phyloP scores from a whole-genome alignment of 2,113 vertebrate species.

The Nothoprocta perdicaria region DNA sequence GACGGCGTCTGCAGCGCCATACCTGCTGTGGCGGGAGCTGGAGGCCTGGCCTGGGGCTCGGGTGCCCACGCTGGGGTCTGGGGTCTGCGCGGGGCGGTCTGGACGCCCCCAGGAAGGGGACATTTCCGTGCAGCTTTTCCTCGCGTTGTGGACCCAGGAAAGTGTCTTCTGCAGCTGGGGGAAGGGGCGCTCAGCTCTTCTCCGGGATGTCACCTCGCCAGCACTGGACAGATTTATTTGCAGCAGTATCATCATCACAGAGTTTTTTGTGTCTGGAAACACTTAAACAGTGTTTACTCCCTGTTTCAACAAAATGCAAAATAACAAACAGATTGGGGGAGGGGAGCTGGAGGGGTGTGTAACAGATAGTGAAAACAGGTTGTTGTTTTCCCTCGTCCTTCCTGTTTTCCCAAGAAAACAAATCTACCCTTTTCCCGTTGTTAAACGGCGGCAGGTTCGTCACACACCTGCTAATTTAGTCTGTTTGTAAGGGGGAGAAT shows the following conservation, averaged over 20 bases:
- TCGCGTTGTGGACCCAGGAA: neutral
- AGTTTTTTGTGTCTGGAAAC: slow-evolving; percentile 76
- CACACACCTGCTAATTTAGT: fast-evolving
- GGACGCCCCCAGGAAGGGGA: neutral
- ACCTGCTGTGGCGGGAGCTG: too few species aligned
- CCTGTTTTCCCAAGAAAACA: neutral
- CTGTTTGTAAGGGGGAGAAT: fast-evolving
- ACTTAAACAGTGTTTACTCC: slow-evolving; percentile 71
- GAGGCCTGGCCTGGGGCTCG: too few species aligned
- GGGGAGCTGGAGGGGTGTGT: slow-evolving; percentile 26
- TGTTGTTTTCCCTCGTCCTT: neutral
- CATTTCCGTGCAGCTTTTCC: neutral
- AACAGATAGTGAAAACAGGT: slow-evolving; percentile 31
- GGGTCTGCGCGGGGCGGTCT: neutral
- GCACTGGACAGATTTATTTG: slow-evolving; percentile 69
- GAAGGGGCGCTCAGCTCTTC: neutral
- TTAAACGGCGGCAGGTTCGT: neutral
- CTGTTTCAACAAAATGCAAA: slow-evolving; percentile 71
- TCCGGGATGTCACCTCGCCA: slow-evolving; percentile 39
- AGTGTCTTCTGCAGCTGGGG: neutral
- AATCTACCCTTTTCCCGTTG: fast-evolving
- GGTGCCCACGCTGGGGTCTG: too few species aligned
- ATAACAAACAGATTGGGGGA: slow-evolving; percentile 67
- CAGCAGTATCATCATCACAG: slow-evolving; percentile 72
- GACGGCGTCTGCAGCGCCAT: too few species aligned